A percentile compares a stretch with the other conserved stretches of the same genome.
Evolutionary conservation across 2,113 vertebrate genomes (phyloP).

Genomic region (Podiceps cristatus): DNA sequence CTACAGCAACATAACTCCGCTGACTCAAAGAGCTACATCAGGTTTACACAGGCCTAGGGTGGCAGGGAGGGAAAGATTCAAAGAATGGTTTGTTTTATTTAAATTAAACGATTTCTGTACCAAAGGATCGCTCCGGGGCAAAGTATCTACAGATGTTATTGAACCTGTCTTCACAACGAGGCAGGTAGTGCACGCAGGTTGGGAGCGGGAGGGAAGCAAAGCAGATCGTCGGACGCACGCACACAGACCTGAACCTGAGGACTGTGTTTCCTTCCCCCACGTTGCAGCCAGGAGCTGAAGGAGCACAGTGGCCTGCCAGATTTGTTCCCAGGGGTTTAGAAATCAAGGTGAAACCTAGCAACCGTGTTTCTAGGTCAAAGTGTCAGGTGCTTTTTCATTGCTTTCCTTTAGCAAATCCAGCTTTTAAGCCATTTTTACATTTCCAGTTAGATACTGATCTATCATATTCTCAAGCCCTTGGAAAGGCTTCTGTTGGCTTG

Average conservation of each 20-base stretch:
- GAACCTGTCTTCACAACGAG: background rate
- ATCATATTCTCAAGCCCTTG: background rate
- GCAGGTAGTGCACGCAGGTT: fast-evolving
- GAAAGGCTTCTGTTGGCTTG: background rate
- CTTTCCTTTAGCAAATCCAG: background rate
- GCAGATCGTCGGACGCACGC: fast-evolving
- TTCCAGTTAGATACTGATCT: background rate
- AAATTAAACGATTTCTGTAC: background rate
- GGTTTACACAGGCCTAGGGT: background rate
- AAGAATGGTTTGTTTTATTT: background rate
- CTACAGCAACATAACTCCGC: background rate
- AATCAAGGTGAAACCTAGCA: background rate
- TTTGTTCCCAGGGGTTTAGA: background rate
- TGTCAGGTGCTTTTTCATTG: background rate
- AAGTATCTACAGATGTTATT: background rate
- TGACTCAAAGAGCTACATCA: background rate
- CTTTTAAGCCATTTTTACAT: background rate
- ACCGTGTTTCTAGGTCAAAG: background rate
- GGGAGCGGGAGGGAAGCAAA: background rate
- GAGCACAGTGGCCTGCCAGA: background rate
- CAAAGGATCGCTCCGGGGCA: background rate
- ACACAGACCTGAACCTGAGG: background rate
- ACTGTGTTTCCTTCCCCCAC: background rate
- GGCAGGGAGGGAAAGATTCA: background rate
- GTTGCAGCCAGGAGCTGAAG: background rate